phyloP scores from a whole-genome alignment of 1,140 invertebrate genomes.

The Orussus abietinus region DNA sequence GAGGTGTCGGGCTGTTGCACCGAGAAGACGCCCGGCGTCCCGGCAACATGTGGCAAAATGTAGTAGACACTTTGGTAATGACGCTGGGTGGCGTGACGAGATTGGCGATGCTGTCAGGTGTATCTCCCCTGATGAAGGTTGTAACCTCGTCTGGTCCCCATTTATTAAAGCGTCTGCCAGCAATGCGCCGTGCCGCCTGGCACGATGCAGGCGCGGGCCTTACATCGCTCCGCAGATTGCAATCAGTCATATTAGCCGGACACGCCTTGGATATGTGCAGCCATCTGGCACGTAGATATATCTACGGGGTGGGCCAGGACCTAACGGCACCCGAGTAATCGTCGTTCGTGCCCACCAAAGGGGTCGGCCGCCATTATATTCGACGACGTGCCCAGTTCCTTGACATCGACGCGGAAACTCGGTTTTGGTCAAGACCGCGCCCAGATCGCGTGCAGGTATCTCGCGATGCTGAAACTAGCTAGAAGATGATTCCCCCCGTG shows the following conservation, averaged over 20 bases:
- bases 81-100: constrained; percentile 37
- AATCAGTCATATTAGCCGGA: constrained; percentile 40
- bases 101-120: constrained; percentile 43
- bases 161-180: constrained; percentile 44
- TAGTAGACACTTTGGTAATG: constrained; percentile 37
- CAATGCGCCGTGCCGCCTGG: constrained; percentile 12
- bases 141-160: constrained; percentile 39
- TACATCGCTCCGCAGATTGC: constrained; percentile 28
- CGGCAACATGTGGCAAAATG: constrained; percentile 22
- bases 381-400: too few relatives aligned
- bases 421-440: too few relatives aligned
- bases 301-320: constrained; percentile 12
- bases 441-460: too few relatives aligned
- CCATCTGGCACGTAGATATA: constrained; percentile 28
- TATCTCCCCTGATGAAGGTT: constrained; percentile 46
- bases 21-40: background rate
- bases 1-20: background rate
- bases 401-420: too few relatives aligned
- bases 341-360: too few relatives aligned
- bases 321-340: constrained; percentile 31
- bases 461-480: too few relatives aligned
- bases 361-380: too few relatives aligned
- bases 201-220: constrained; percentile 12
- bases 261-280: constrained; percentile 29
- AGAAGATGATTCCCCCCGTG: too few relatives aligned